Evolutionary conservation across 2,797 vertebrate genomes (phyloP).

Genomic region (Lithobates sylvaticus): DNA sequence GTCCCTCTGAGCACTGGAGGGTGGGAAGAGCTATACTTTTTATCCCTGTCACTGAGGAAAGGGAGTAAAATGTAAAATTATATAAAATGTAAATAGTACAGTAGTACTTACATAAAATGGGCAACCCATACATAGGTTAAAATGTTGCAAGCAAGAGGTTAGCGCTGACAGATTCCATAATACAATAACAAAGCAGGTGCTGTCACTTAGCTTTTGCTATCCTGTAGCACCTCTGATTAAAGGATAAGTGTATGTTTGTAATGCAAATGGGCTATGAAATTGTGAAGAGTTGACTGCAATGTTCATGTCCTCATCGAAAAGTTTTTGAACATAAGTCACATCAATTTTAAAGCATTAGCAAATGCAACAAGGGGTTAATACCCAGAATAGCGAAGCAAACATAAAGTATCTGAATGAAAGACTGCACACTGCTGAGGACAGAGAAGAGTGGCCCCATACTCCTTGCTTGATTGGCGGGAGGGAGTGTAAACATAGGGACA

Average conservation of each 20-base stretch:
- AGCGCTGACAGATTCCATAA: background rate
- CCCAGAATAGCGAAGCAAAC: constrained; percentile 29
- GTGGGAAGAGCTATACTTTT: too few relatives aligned
- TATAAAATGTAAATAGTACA: too few relatives aligned
- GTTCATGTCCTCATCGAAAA: background rate
- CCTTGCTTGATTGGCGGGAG: constrained; percentile 55
- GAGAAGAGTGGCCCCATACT: constrained; percentile 15
- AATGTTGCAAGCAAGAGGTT: background rate
- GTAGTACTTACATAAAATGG: background rate
- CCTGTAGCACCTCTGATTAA: too few relatives aligned
- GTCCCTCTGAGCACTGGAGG: too few relatives aligned
- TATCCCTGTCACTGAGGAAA: too few relatives aligned
- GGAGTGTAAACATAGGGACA: constrained; percentile 70
- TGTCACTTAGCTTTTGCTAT: background rate
- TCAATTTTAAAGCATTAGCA: background rate
- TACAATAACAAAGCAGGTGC: background rate
- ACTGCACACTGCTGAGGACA: constrained; percentile 26
- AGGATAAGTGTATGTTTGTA: background rate
- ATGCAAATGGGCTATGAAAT: background rate
- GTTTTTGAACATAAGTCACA: background rate
- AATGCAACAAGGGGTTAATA: constrained; percentile 30
- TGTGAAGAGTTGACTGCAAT: background rate
- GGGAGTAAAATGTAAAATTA: too few relatives aligned
- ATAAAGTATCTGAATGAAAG: constrained; percentile 44
- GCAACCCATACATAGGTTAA: background rate